These are phyloP conservation scores for Virgularia gustaviana DNA, from an alignment of 92 coral and sea anemone genomes.

Conservation along the genomic window DNA sequence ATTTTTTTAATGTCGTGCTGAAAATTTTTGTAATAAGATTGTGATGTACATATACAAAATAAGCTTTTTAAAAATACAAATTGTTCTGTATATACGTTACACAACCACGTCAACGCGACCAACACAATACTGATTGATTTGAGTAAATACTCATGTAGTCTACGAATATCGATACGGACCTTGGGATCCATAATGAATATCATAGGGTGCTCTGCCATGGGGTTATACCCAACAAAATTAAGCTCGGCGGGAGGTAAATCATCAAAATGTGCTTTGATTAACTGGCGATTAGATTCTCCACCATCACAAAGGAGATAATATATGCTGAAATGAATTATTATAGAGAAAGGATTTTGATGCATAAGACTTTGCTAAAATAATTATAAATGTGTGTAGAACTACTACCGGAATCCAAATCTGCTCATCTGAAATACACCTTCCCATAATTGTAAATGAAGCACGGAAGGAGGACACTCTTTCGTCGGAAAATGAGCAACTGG, in stretches of 20 bases:
- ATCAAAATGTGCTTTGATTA: conserved; percentile 44
- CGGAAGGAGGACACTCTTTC: conserved; percentile 44
- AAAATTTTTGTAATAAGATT: no score
- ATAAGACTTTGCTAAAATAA: not conserved
- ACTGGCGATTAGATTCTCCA: conserved; percentile 49
- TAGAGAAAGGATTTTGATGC: not conserved
- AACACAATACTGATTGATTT: no score
- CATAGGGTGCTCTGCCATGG: conserved; percentile 21
- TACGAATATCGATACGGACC: no score
- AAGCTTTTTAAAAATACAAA: no score
- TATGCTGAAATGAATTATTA: conserved; percentile 22
- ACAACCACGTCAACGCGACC: no score
- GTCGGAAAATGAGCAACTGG: conserved; percentile 62
- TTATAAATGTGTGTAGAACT: not conserved
- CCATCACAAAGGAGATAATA: conserved; percentile 47
- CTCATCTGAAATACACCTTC: conserved; percentile 50
- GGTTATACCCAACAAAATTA: conserved; percentile 19
- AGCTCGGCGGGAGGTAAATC: conserved; percentile 3
- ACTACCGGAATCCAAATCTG: conserved; percentile 43
- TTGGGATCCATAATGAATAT: conserved; percentile 42
- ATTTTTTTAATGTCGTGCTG: conserved; percentile 56
- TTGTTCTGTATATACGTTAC: no score
- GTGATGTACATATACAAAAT: no score
- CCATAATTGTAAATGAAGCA: conserved; percentile 48
- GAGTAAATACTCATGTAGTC: no score